Conservation (phyloP, 2,888 invertebrate genomes). For the Conistra vaccinii region DNA sequence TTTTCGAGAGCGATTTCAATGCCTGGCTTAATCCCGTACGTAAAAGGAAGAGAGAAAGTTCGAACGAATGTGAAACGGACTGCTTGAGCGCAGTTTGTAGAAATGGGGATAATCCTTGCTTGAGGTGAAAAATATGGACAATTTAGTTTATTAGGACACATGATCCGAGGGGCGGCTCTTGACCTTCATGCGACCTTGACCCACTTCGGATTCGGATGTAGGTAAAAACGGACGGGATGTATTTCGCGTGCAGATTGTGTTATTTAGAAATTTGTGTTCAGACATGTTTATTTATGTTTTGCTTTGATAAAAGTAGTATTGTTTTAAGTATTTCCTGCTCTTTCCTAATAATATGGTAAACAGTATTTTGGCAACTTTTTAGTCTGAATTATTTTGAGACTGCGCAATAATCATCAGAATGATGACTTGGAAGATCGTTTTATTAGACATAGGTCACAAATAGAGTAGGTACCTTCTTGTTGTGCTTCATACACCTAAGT, state of each 20-base stretch:
- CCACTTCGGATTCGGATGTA: slow-evolving; percentile 22
- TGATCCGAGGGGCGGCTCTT: slow-evolving; percentile 29
- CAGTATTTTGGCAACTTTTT: not conserved
- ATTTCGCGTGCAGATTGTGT: not conserved
- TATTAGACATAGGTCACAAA: not conserved
- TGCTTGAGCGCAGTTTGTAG: not conserved
- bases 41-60: not conserved
- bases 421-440: not conserved
- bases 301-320: not conserved
- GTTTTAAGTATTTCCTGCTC: not conserved
- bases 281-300: not conserved
- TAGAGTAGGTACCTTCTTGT: not conserved
- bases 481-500: not conserved
- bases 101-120: slow-evolving; percentile 21
- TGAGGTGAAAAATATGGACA: slow-evolving; percentile 15
- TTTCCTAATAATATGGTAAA: not conserved
- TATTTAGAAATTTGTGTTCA: not conserved
- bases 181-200: slow-evolving; percentile 56
- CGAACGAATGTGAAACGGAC: not conserved
- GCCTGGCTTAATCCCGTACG: not conserved
- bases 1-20: slow-evolving; percentile 1
- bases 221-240: slow-evolving; percentile 31
- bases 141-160: slow-evolving; percentile 51
- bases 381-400: not conserved
- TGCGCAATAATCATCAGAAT: not conserved